phyloP scores from a whole-genome alignment of 2,797 vertebrate species.

The Sebastes taczanowskii region DNA sequence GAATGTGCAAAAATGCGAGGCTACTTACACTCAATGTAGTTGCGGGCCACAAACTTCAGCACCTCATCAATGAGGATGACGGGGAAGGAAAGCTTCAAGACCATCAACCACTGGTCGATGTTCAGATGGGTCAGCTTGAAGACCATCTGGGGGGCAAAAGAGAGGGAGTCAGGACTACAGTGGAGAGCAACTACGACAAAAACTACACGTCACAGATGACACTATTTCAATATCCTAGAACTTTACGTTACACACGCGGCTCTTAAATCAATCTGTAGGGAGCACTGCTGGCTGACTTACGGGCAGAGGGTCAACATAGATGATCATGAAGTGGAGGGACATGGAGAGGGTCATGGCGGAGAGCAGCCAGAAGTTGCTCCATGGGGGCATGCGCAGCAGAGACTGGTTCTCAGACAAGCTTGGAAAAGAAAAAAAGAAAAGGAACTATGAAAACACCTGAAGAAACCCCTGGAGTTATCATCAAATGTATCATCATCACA shows the following conservation, averaged over 20 bases:
- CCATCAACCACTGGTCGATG: conserved; percentile 85
- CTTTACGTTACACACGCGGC: neutral
- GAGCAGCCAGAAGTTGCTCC: conserved; percentile 93
- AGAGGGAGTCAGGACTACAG: neutral
- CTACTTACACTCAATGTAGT: conserved; percentile 91
- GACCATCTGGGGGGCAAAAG: conserved; percentile 84
- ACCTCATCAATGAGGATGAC: conserved; percentile 91
- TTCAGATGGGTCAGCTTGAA: conserved; percentile 90
- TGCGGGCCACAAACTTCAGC: conserved; percentile 91
- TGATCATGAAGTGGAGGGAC: conserved; percentile 97
- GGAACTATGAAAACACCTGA: neutral
- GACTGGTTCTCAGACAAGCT: conserved; percentile 98
- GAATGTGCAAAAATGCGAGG: neutral
- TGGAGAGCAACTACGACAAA: neutral
- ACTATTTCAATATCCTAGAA: neutral
- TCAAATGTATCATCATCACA: neutral
- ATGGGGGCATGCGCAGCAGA: conserved; percentile 92
- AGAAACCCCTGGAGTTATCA: neutral
- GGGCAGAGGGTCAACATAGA: conserved; percentile 93
- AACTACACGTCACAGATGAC: neutral
- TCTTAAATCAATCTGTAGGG: neutral
- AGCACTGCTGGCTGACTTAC: conserved; percentile 76
- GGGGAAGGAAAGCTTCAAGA: conserved; percentile 92
- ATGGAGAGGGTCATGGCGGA: conserved; percentile 94
- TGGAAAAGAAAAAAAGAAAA: neutral